phyloP scores from a whole-genome alignment of 2,797 vertebrate genomes.

The Serranus cabrilla region DNA sequence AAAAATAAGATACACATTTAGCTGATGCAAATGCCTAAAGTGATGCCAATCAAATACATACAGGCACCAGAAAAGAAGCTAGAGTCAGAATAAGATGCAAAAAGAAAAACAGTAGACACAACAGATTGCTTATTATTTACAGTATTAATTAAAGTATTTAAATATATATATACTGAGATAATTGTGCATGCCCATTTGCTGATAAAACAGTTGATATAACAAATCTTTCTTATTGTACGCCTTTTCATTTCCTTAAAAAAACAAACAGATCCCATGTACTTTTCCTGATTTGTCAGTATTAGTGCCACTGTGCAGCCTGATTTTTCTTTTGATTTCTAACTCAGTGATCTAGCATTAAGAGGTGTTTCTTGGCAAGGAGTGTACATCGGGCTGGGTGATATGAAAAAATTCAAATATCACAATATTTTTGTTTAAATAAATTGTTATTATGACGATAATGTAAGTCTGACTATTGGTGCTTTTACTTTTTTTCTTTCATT shows the following conservation, averaged over 20 bases:
- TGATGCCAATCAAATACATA: slow-evolving; percentile 14
- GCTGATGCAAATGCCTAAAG: slow-evolving; percentile 28
- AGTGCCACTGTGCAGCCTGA: background rate
- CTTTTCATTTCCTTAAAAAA: background rate
- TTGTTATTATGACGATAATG: too few relatives aligned
- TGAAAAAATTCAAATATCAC: too few relatives aligned
- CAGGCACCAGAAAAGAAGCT: background rate
- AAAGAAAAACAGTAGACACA: background rate
- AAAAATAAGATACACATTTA: slow-evolving; percentile 17
- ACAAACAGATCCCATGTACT: background rate
- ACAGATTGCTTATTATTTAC: background rate
- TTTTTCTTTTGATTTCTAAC: background rate
- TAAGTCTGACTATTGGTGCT: too few relatives aligned
- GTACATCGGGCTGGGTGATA: too few relatives aligned
- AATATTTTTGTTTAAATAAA: too few relatives aligned
- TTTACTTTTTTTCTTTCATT: too few relatives aligned
- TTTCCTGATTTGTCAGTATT: background rate
- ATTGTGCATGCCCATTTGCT: background rate
- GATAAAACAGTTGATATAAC: background rate
- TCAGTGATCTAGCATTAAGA: background rate
- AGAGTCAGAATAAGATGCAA: slow-evolving; percentile 8
- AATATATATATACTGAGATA: background rate
- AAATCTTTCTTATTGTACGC: background rate
- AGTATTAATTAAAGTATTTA: background rate
- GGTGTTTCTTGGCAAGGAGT: background rate